phyloP scores from a whole-genome alignment of 2,797 vertebrate genomes.

The Limosa lapponica region DNA sequence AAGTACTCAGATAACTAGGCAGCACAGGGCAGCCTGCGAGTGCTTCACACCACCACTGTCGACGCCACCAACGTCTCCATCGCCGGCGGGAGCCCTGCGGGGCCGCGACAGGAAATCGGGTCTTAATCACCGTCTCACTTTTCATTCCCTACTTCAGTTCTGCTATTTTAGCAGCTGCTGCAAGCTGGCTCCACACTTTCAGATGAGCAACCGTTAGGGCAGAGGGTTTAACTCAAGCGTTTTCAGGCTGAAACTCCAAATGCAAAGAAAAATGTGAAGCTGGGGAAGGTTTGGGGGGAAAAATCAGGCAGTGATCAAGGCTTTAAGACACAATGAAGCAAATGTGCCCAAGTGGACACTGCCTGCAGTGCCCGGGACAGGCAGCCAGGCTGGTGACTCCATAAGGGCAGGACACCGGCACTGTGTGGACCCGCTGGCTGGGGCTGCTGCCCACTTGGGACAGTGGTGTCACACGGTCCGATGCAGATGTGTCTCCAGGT shows the following conservation, averaged over 20 bases:
- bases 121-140: conserved; percentile 68
- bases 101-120: conserved; percentile 13
- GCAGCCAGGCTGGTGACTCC: not conserved
- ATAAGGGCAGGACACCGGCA: not conserved
- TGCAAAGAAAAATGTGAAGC: not conserved
- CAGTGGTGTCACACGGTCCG: not conserved
- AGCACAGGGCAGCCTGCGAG: not conserved
- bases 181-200: not conserved
- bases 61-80: not conserved
- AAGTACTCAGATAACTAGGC: not conserved
- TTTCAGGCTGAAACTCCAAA: not conserved
- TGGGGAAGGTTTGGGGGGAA: accelerated
- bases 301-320: not conserved
- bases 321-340: not conserved
- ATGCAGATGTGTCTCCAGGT: conserved; percentile 37
- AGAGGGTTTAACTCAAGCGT: not conserved
- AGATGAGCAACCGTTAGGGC: not conserved
- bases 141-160: conserved; percentile 56
- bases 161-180: conserved; percentile 55
- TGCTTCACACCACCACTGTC: not conserved
- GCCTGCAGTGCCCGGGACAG: not conserved
- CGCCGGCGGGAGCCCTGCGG: not conserved
- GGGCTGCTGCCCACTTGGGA: not conserved
- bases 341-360: not conserved
- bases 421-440: not conserved